Conservation (phyloP, 2,888 invertebrate genomes). For the Lucinisca nassula region DNA sequence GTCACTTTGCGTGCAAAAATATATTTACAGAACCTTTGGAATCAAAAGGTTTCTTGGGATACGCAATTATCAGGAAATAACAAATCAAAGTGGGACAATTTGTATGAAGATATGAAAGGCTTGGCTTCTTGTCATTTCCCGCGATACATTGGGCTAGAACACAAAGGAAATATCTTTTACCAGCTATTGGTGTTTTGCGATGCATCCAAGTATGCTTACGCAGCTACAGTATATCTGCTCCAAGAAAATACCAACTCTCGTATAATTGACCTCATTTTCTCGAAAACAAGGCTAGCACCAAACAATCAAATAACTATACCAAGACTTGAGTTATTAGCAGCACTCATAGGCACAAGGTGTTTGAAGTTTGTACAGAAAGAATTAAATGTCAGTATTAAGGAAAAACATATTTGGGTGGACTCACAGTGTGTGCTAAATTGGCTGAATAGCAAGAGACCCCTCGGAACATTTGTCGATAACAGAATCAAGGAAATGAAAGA, state of each 20-base stretch:
- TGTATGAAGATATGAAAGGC: not conserved
- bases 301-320: not conserved
- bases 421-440: not conserved
- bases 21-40: conserved; percentile 19
- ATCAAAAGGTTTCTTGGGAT: conserved; percentile 1
- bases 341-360: not conserved
- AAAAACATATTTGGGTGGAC: not conserved
- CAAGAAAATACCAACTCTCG: not conserved
- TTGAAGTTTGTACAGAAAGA: not conserved
- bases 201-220: not conserved
- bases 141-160: not conserved
- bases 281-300: conserved; percentile 10
- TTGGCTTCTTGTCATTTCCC: not conserved
- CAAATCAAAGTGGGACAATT: not conserved
- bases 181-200: too few species aligned
- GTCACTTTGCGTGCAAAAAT: conserved; percentile 5
- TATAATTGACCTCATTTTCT: not conserved
- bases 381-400: not conserved
- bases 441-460: not conserved
- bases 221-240: conserved; percentile 2
- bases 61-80: not conserved
- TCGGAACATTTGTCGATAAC: not conserved
- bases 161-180: not conserved
- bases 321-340: conserved; percentile 10
- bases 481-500: not conserved